Percentiles rank a stretch among this genome's conserved stretches.
phyloP scores from a whole-genome alignment of 2,797 vertebrate genomes.

The Hapalemur alaotrensis region DNA sequence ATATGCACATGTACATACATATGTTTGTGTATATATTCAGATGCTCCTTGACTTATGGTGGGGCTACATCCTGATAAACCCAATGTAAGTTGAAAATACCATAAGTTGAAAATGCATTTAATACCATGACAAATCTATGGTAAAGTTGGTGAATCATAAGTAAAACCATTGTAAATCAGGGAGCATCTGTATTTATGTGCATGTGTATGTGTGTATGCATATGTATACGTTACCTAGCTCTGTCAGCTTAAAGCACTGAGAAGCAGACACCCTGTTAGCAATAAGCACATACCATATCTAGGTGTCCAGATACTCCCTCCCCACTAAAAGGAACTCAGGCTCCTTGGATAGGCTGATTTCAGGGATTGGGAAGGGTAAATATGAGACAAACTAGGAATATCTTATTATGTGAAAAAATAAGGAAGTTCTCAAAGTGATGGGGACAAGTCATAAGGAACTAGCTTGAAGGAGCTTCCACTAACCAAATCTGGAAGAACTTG shows the following conservation, averaged over 20 bases:
- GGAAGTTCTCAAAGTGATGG: not conserved
- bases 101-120: not conserved
- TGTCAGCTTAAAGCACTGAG: not conserved
- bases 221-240: not conserved
- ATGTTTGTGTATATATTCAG: not conserved
- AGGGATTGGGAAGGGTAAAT: not conserved
- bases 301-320: not conserved
- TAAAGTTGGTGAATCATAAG: not conserved
- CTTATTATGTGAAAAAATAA: not conserved
- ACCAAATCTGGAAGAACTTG: not conserved
- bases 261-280: not conserved
- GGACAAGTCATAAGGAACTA: not conserved
- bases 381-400: not conserved
- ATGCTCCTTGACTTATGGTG: not conserved
- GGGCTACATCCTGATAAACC: not conserved
- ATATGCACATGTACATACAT: not conserved
- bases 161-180: not conserved
- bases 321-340: not conserved
- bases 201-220: not conserved
- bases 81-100: not conserved
- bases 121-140: not conserved
- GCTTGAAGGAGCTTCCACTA: not conserved
- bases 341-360: not conserved
- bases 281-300: not conserved
- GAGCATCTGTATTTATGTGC: not conserved